Evolutionary conservation across 1,140 invertebrate genomes (phyloP).

Genomic region (Archegozetes longisetosus): DNA sequence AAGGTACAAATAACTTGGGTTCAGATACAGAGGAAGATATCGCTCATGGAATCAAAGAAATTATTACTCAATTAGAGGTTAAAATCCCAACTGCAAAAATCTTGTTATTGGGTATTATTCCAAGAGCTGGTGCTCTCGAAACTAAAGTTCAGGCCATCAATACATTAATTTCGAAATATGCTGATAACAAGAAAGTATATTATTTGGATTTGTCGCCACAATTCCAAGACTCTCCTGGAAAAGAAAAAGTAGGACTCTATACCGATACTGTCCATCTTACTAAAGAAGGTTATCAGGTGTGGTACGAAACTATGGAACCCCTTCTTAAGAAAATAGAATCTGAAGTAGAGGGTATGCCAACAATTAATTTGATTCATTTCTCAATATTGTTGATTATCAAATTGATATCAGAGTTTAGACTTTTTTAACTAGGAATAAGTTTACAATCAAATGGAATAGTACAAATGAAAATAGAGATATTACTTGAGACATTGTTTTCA

Average conservation of each 20-base stretch:
- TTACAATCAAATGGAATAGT: too few relatives aligned
- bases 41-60: constrained; percentile 1
- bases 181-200: background rate
- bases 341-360: too few relatives aligned
- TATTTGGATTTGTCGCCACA: background rate
- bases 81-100: constrained; percentile 6
- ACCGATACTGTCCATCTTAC: constrained; percentile 4
- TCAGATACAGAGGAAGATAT: background rate
- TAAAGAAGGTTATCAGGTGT: constrained; percentile 5
- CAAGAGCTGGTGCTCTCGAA: background rate
- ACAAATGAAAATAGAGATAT: too few relatives aligned
- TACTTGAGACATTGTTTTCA: too few relatives aligned
- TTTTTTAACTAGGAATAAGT: too few relatives aligned
- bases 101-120: constrained; percentile 5
- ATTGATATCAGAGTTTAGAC: too few relatives aligned
- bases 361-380: too few relatives aligned
- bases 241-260: background rate
- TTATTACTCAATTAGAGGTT: background rate
- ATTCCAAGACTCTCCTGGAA: background rate
- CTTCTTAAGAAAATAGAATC: background rate
- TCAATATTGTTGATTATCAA: too few relatives aligned
- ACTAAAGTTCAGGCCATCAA: background rate
- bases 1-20: background rate
- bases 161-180: background rate
- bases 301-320: constrained; percentile 6